phyloP scores from a whole-genome alignment of 2,113 vertebrate species.

The Euleptes europaea region DNA sequence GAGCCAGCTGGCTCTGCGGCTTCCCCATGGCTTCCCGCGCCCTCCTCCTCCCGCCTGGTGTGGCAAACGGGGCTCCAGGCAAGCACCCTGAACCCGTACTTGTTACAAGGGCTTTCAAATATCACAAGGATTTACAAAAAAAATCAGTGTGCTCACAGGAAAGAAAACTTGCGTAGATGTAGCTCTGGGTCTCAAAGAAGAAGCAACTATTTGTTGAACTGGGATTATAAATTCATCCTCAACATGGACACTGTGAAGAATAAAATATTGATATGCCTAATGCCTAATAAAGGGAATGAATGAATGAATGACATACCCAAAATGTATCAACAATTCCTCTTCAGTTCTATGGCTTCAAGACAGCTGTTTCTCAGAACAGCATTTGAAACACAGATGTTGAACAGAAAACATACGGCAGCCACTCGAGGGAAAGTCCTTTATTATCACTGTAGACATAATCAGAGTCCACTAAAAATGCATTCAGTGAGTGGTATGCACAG shows the following conservation, averaged over 20 bases:
- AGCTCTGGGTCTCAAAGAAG: constrained; percentile 47
- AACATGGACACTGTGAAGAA: constrained; percentile 41
- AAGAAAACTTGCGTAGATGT: constrained; percentile 50
- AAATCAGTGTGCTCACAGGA: constrained; percentile 22
- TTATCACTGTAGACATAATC: constrained; percentile 35
- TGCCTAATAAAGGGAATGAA: no score
- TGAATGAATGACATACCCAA: constrained; percentile 30
- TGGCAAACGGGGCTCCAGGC: no score
- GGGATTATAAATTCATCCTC: constrained; percentile 57
- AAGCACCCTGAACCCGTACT: no score
- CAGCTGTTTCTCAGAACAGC: constrained; percentile 42
- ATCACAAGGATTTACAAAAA: constrained; percentile 57
- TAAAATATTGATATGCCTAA: no score
- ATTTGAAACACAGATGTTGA: constrained; percentile 55
- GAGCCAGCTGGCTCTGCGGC: no score
- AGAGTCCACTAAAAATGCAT: constrained; percentile 46
- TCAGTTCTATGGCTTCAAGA: constrained; percentile 54
- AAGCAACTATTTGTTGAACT: constrained; percentile 57
- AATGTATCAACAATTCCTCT: constrained; percentile 47
- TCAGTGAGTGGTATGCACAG: constrained; percentile 38
- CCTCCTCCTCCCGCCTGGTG: no score
- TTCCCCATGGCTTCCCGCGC: no score
- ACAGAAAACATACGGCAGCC: constrained; percentile 50
- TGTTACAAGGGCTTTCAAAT: constrained; percentile 51
- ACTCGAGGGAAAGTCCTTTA: constrained; percentile 45